phyloP scores from a whole-genome alignment of 2,797 vertebrate genomes.

The Periophthalmus magnuspinnatus region DNA sequence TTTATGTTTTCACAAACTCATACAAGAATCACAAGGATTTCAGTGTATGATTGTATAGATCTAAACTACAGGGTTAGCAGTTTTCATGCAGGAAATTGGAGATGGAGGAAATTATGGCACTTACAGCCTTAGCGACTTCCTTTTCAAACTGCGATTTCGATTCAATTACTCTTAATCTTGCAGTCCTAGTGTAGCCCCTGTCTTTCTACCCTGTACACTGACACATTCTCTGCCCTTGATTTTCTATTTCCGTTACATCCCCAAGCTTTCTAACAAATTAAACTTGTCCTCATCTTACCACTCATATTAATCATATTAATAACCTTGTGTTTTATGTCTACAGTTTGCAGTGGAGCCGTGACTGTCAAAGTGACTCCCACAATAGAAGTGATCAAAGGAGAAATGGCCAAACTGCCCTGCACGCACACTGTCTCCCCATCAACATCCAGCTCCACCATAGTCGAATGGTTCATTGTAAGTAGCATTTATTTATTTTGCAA shows the following conservation, averaged over 20 bases:
- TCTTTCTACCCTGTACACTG: neutral
- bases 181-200: neutral
- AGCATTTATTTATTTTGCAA: neutral
- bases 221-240: neutral
- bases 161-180: neutral
- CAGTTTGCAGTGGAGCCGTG: slow-evolving; percentile 71
- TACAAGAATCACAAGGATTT: too few relatives aligned
- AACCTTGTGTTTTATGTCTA: slow-evolving; percentile 14
- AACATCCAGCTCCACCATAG: slow-evolving; percentile 14
- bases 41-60: too few relatives aligned
- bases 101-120: too few relatives aligned
- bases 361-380: slow-evolving; percentile 54
- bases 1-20: too few relatives aligned
- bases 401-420: slow-evolving; percentile 72
- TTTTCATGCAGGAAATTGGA: too few relatives aligned
- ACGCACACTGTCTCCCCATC: slow-evolving; percentile 22
- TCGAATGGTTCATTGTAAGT: slow-evolving; percentile 87
- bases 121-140: neutral
- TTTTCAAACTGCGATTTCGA: neutral
- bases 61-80: too few relatives aligned
- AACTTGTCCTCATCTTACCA: neutral
- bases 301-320: neutral
- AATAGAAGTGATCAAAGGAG: slow-evolving; percentile 76
- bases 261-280: neutral
- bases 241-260: neutral